Evolutionary conservation across 2,888 invertebrate species (phyloP), one percentile per base, ranked within the genome.

Genomic region (Aphrophora alni): DNA sequence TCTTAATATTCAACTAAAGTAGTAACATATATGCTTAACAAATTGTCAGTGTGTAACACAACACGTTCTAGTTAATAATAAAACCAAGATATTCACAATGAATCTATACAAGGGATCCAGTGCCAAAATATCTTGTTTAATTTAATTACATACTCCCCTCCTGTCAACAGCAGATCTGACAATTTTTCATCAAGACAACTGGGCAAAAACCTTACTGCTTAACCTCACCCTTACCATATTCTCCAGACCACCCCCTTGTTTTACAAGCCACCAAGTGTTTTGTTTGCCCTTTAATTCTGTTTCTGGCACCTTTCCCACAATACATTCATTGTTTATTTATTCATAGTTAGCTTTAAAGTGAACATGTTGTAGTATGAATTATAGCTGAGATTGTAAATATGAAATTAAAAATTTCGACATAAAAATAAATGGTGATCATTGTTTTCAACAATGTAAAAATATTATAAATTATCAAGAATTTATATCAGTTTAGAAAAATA

Each of bases 151-250:
- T 44, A 44, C 44, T 10, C 44, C 44, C 44, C 44, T 14, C 14
- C 44, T 78, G 78, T 78, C 78, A 78, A 26, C 17, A 27, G 27
- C 78, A 78, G 78, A 70, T 27, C 27, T 78, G 73, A 73, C 68
- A 51, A 71, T 78, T 78, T 78, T 71, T 78, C 78, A 73, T 33
- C 38, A 51, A 71, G 73, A 44, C 25, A 27, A 28, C 44, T 26
- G 71, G 24, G 25, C 78, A 78, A 78, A 78, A 78, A 72, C 71
- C 77, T 24, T 21, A 25, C 70, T 44, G 44, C 17, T 14, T 44
- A 44, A 44, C 44, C 44, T n/a, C n/a, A n/a, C n/a, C n/a, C n/a
- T 44, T 44, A 44, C 44, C 44, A 44, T 14, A 44, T 44, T 44
- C 44, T 44, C 12, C 14, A 14, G 14, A 14, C 44, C 44, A 44